Evolutionary conservation across 1,140 invertebrate species (phyloP).

Genomic region (Scylla paramamosain): DNA sequence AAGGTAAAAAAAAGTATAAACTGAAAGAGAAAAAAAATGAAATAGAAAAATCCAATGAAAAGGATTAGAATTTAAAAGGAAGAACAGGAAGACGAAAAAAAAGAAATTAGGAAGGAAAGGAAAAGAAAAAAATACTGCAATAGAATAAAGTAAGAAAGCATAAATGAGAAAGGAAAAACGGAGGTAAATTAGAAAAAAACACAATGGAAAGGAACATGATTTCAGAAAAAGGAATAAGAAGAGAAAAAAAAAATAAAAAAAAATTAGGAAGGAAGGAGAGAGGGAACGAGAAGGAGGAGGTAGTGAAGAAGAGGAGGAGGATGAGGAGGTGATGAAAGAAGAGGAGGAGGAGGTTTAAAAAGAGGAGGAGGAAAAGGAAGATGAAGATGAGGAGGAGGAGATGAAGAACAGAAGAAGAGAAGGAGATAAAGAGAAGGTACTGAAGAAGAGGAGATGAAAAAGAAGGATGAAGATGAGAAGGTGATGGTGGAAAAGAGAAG

Average conservation of each 20-base stretch:
- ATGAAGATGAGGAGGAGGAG: background rate
- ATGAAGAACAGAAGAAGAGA: background rate
- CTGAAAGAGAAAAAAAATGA: too few relatives aligned
- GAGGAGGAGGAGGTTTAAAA: background rate
- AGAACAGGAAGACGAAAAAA: too few relatives aligned
- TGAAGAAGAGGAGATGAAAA: background rate
- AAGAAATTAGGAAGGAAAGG: too few relatives aligned
- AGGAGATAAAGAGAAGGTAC: background rate
- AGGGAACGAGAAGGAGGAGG: background rate
- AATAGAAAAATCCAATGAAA: too few relatives aligned
- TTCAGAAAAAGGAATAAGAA: background rate
- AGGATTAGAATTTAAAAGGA: too few relatives aligned
- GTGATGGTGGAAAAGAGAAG: background rate
- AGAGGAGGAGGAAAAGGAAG: background rate
- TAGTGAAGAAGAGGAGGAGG: background rate
- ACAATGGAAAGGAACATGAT: too few relatives aligned
- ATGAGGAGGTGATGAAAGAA: background rate
- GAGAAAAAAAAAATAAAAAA: background rate
- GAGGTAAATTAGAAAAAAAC: too few relatives aligned
- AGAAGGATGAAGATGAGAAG: background rate
- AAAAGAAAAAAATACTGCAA: too few relatives aligned
- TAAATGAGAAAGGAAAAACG: too few relatives aligned
- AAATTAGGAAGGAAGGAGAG: background rate
- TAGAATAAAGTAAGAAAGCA: too few relatives aligned
- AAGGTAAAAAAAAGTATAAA: too few relatives aligned